These are phyloP conservation scores for Pomatorhinus ruficollis DNA, from an alignment of 2,113 vertebrate genomes.

Conservation along the genomic window DNA sequence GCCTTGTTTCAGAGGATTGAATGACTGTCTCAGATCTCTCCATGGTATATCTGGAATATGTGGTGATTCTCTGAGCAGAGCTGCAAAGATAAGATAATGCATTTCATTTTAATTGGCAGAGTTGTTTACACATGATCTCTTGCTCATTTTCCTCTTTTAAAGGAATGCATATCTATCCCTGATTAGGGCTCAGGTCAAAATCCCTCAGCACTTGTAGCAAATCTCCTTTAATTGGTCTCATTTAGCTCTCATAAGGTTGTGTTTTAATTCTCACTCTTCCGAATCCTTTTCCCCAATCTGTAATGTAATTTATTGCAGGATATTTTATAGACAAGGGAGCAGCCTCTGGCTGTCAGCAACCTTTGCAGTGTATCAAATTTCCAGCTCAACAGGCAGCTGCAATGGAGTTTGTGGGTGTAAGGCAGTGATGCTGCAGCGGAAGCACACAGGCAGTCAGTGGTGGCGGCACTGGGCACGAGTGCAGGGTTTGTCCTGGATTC, in stretches of 20 bases:
- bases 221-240: slow-evolving; percentile 68
- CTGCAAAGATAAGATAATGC: slow-evolving; percentile 47
- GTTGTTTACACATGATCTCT: slow-evolving; percentile 55
- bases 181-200: slow-evolving; percentile 63
- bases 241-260: slow-evolving; percentile 55
- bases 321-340: slow-evolving; percentile 33
- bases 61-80: background rate
- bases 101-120: slow-evolving; percentile 62
- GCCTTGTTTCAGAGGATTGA: background rate
- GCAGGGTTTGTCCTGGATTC: background rate
- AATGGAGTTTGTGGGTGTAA: background rate
- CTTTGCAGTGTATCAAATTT: slow-evolving; percentile 24
- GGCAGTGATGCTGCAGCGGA: background rate
- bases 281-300: slow-evolving; percentile 35
- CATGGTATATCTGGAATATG: background rate
- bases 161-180: slow-evolving; percentile 32
- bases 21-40: background rate
- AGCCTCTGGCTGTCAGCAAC: slow-evolving; percentile 28
- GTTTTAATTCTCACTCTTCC: slow-evolving; percentile 17
- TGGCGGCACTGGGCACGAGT: fast-evolving
- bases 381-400: slow-evolving; percentile 43
- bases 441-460: background rate
- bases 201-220: slow-evolving; percentile 61
- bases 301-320: slow-evolving; percentile 47
- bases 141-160: slow-evolving; percentile 34